A percentile compares a stretch with the other conserved stretches of the same genome.
phyloP scores from a whole-genome alignment of 2,797 vertebrate species.

The Liasis olivaceus region DNA sequence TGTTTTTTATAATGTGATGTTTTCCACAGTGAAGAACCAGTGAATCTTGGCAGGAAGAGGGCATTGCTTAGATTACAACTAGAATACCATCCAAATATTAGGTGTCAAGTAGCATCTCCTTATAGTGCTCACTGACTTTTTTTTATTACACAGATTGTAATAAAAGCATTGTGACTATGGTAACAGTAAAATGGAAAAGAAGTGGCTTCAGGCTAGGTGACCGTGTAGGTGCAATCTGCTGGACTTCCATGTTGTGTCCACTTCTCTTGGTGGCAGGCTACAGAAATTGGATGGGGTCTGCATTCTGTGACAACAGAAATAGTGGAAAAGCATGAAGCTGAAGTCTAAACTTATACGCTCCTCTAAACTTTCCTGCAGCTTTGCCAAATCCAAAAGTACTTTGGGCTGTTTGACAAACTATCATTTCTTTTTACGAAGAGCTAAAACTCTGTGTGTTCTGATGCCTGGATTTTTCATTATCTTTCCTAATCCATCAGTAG shows the following conservation, averaged over 20 bases:
- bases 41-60: background rate
- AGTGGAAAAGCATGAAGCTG: background rate
- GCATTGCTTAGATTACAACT: background rate
- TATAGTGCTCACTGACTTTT: slow-evolving; percentile 15
- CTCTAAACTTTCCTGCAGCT: background rate
- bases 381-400: background rate
- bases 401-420: background rate
- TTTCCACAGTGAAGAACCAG: background rate
- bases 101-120: background rate
- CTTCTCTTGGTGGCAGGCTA: background rate
- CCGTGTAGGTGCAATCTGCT: background rate
- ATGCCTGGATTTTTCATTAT: slow-evolving; percentile 7
- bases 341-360: background rate
- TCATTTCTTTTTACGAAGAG: background rate
- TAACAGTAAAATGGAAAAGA: slow-evolving; percentile 10
- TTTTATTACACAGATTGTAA: background rate
- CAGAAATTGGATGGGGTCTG: background rate
- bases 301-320: background rate
- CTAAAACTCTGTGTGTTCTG: background rate
- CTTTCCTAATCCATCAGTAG: background rate
- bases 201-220: background rate
- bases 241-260: background rate
- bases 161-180: background rate
- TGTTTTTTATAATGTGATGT: background rate
- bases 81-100: background rate